These are phyloP conservation scores for Eutolmus rufibarbis DNA, from an alignment of 2,888 invertebrate genomes.

Conservation along the genomic window DNA sequence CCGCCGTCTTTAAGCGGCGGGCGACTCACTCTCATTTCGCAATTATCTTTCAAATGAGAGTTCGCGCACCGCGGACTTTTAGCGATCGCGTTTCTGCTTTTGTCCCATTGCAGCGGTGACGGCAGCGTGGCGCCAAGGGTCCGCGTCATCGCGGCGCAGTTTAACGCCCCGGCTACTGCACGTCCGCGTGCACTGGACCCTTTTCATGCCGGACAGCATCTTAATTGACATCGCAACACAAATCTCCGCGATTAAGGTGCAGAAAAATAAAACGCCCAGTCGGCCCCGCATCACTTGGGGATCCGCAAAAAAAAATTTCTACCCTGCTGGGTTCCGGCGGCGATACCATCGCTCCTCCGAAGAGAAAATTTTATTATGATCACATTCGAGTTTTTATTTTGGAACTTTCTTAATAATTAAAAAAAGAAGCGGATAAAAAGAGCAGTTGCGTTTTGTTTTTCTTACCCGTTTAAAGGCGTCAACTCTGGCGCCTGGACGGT, in stretches of 20 bases:
- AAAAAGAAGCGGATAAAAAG: background rate
- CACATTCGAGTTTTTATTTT: constrained; percentile 36
- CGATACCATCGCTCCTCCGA: constrained; percentile 7
- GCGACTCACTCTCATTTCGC: background rate
- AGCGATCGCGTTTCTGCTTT: constrained; percentile 1
- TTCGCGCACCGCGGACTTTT: background rate
- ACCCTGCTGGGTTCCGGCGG: background rate
- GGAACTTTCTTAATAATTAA: constrained; percentile 40
- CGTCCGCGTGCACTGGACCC: background rate
- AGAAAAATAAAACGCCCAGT: background rate
- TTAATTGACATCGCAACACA: constrained; percentile 12
- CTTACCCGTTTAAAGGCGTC: constrained; percentile 32
- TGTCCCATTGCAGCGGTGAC: background rate
- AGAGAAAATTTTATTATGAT: constrained; percentile 30
- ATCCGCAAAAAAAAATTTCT: background rate
- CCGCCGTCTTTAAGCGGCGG: background rate
- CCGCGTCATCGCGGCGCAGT: background rate
- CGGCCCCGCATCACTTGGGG: background rate
- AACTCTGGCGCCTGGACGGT: constrained; percentile 28
- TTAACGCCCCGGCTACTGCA: constrained; percentile 19
- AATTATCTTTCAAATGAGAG: constrained; percentile 5
- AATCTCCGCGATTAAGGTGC: constrained; percentile 1
- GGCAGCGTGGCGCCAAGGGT: constrained; percentile 24
- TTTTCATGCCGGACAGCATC: constrained; percentile 4
- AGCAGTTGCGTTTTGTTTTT: constrained; percentile 26